Conservation (phyloP, 2,113 vertebrate genomes). For the Corythornis cristatus region DNA sequence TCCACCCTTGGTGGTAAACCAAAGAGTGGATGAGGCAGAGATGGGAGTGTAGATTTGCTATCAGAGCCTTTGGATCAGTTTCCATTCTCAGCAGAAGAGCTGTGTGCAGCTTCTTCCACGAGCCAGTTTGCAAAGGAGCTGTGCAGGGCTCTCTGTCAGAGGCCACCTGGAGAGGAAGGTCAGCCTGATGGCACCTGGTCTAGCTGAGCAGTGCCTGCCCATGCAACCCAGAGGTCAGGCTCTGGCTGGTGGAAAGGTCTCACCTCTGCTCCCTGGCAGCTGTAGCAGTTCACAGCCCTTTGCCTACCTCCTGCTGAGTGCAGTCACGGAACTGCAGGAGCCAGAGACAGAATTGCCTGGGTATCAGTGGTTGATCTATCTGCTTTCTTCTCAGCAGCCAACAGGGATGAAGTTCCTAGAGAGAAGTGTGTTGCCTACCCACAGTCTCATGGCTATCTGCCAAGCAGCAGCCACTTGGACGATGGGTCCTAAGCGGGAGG, state of each 20-base stretch:
- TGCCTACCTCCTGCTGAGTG: neutral
- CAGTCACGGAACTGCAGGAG: neutral
- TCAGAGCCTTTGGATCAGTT: conserved; percentile 16
- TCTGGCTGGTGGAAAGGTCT: neutral
- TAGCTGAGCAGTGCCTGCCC: neutral
- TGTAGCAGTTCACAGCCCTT: neutral
- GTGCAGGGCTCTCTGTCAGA: neutral
- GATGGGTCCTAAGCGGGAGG: neutral
- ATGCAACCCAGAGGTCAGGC: neutral
- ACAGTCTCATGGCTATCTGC: fast-evolving
- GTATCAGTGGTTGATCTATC: neutral
- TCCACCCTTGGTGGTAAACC: neutral
- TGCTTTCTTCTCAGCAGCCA: neutral
- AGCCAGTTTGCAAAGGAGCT: neutral
- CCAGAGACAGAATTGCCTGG: neutral
- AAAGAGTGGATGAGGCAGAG: neutral
- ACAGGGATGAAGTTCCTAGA: fast-evolving
- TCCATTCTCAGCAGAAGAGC: neutral
- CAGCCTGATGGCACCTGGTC: neutral
- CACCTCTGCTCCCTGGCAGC: neutral
- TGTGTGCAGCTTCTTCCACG: neutral
- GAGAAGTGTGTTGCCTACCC: neutral
- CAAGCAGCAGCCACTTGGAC: neutral
- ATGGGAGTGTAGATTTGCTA: conserved; percentile 12
- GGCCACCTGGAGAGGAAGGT: neutral